phyloP scores from a whole-genome alignment of 2,113 vertebrate species.

The Mormoops blainvillei region DNA sequence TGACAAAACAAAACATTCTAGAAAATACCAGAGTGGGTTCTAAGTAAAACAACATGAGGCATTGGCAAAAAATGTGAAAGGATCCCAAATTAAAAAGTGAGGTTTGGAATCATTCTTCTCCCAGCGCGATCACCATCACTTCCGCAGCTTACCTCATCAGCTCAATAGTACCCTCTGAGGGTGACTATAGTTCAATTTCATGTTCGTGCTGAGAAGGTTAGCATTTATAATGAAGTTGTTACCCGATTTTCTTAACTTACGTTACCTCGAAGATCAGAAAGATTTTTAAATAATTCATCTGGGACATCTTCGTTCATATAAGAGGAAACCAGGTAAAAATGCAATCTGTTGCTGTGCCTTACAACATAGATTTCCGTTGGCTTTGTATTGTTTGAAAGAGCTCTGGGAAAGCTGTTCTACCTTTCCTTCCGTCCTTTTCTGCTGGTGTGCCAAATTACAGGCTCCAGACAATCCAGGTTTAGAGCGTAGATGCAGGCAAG shows the following conservation, averaged over 20 bases:
- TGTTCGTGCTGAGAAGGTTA: background rate
- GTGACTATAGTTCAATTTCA: background rate
- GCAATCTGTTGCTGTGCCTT: background rate
- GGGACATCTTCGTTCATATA: background rate
- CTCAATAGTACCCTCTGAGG: background rate
- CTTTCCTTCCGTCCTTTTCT: background rate
- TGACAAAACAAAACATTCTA: background rate
- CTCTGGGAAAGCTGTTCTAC: background rate
- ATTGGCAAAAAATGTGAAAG: background rate
- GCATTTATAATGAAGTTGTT: background rate
- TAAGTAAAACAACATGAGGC: background rate
- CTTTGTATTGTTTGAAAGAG: background rate
- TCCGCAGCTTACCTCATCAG: background rate
- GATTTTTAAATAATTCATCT: background rate
- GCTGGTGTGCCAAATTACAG: background rate
- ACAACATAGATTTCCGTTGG: background rate
- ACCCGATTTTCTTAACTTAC: background rate
- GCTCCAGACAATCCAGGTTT: fast-evolving
- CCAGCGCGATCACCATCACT: background rate
- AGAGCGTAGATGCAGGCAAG: background rate
- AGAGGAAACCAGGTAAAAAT: background rate
- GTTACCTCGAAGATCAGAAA: background rate
- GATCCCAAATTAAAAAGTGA: background rate
- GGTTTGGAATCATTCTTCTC: background rate
- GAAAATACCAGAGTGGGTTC: background rate